A percentile compares a stretch with the other conserved stretches of the same genome.
These are phyloP conservation scores for Pelobates cultripes DNA, from an alignment of 2,797 vertebrate species.

Conservation along the genomic window DNA sequence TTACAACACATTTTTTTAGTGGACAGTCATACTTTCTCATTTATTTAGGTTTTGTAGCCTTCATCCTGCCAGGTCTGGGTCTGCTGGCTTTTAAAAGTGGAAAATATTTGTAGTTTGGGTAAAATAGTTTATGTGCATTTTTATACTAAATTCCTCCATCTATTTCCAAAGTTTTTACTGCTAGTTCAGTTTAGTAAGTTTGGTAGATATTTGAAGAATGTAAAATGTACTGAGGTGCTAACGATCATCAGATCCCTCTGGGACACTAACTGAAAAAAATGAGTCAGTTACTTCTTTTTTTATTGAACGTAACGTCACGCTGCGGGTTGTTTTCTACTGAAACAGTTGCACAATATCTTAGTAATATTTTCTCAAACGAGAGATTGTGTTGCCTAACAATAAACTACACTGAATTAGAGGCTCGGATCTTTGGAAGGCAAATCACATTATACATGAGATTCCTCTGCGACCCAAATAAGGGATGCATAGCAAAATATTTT, in stretches of 20 bases:
- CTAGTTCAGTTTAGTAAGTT: not conserved
- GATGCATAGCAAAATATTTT: too few relatives aligned
- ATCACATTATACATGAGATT: too few relatives aligned
- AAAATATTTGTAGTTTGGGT: not conserved
- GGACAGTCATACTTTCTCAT: not conserved
- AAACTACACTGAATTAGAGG: too few relatives aligned
- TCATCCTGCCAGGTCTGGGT: not conserved
- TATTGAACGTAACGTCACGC: too few relatives aligned
- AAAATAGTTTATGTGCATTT: not conserved
- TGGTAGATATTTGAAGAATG: not conserved
- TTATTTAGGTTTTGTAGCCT: not conserved
- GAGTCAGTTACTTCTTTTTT: too few relatives aligned
- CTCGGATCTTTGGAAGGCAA: too few relatives aligned
- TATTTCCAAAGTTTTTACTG: not conserved
- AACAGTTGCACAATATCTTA: too few relatives aligned
- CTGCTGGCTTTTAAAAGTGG: conserved; percentile 4
- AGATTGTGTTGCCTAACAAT: too few relatives aligned
- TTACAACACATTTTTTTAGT: not conserved
- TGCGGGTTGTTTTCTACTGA: too few relatives aligned
- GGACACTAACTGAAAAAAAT: not conserved
- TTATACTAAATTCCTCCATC: too few relatives aligned
- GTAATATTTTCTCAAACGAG: too few relatives aligned
- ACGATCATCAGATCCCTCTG: not conserved
- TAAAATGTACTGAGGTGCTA: not conserved
- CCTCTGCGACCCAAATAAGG: too few relatives aligned